Conservation (phyloP, 1,140 invertebrate genomes). For the Tetramorium parvispinum region DNA sequence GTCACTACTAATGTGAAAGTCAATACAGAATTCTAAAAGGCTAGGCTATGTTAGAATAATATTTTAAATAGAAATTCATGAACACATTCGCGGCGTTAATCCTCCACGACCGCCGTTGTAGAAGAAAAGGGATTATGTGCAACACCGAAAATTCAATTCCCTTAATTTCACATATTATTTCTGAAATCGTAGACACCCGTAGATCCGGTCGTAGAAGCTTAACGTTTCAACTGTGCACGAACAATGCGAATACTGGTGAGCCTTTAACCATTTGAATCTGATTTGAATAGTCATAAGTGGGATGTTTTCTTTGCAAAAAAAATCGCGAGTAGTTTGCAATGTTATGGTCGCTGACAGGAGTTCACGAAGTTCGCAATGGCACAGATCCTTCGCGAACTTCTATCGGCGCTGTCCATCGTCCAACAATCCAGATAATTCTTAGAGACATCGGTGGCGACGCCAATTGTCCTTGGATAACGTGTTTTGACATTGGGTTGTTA, state of each 20-base stretch:
- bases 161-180: conserved; percentile 20
- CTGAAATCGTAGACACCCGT: background rate
- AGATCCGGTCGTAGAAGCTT: conserved; percentile 44
- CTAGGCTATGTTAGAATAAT: conserved; percentile 52
- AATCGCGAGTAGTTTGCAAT: conserved; percentile 43
- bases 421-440: conserved; percentile 75
- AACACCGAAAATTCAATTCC: background rate
- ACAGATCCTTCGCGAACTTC: conserved; percentile 25
- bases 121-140: background rate
- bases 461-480: conserved; percentile 40
- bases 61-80: conserved; percentile 43
- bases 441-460: conserved; percentile 72
- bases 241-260: conserved; percentile 25
- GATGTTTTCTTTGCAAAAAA: background rate
- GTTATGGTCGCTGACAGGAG: conserved; percentile 10
- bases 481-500: conserved; percentile 9
- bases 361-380: background rate
- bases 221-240: conserved; percentile 17
- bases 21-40: conserved; percentile 58
- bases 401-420: conserved; percentile 27
- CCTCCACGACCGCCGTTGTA: background rate
- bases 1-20: conserved; percentile 63
- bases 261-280: conserved; percentile 17
- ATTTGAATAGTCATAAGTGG: background rate
- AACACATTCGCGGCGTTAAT: conserved; percentile 18